Conservation (phyloP, 2,797 vertebrate species). For the Adelosebastes latens region DNA sequence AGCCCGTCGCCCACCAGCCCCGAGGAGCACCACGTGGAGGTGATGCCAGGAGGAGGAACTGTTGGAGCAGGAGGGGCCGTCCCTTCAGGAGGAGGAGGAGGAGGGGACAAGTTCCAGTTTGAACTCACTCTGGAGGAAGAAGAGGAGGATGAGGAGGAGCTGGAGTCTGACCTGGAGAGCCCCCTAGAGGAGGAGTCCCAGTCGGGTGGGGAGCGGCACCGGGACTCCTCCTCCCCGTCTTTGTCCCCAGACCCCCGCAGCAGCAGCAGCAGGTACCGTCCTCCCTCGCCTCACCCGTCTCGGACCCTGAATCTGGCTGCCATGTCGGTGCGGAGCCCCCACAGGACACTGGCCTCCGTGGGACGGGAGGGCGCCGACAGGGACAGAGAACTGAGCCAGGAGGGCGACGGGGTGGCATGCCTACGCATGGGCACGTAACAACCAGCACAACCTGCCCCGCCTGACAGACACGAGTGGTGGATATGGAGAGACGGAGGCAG, state of each 20-base stretch:
- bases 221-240: slow-evolving; percentile 62
- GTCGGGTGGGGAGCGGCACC: slow-evolving; percentile 61
- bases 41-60: slow-evolving; percentile 38
- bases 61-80: slow-evolving; percentile 38
- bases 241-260: slow-evolving; percentile 61
- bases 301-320: slow-evolving; percentile 60
- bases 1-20: slow-evolving; percentile 86
- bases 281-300: slow-evolving; percentile 62
- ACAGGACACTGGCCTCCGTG: slow-evolving; percentile 59
- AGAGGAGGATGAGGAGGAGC: slow-evolving; percentile 79
- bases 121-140: slow-evolving; percentile 90
- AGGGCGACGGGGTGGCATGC: slow-evolving; percentile 74
- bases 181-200: slow-evolving; percentile 79
- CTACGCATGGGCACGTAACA: slow-evolving; percentile 82
- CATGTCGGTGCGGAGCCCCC: slow-evolving; percentile 69
- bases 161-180: slow-evolving; percentile 79
- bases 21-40: slow-evolving; percentile 58
- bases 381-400: slow-evolving; percentile 72
- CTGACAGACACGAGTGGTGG: slow-evolving; percentile 41
- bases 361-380: slow-evolving; percentile 22
- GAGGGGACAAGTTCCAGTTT: slow-evolving; percentile 89
- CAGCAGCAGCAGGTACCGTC: slow-evolving; percentile 58
- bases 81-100: slow-evolving; percentile 33
- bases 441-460: slow-evolving; percentile 67
- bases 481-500: slow-evolving; percentile 33